Conservation (phyloP, 2,113 vertebrate species). For the Microtus pennsylvanicus region DNA sequence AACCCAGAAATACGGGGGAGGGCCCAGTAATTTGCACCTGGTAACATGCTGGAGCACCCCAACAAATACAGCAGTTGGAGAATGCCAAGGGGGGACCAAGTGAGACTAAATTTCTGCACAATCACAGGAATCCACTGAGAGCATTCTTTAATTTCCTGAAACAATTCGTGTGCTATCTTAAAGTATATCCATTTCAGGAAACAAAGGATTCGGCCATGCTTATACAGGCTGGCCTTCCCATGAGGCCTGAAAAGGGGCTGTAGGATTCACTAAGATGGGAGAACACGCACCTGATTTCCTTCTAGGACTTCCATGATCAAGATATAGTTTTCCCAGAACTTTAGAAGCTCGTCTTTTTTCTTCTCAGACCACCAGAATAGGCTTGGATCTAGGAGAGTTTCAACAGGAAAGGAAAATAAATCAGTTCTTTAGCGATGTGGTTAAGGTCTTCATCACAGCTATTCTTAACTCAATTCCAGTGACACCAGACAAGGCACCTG, state of each 20-base stretch:
- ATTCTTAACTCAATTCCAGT: background rate
- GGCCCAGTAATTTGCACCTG: background rate
- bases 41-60: background rate
- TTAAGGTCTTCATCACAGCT: background rate
- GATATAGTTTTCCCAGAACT: constrained; percentile 95
- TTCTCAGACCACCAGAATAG: constrained; percentile 93
- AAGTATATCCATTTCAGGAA: background rate
- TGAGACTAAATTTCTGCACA: constrained; percentile 7
- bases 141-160: constrained; percentile 24
- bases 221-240: background rate
- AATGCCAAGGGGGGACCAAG: background rate
- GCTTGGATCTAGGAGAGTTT: constrained; percentile 81
- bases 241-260: background rate
- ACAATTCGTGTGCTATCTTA: background rate
- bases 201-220: background rate
- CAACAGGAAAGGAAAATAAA: constrained; percentile 65
- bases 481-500: background rate
- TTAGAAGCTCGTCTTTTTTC: constrained; percentile 85
- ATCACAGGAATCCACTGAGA: background rate
- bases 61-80: background rate
- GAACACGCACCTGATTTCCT: constrained; percentile 93
- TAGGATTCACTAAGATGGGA: background rate
- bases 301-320: constrained; percentile 97
- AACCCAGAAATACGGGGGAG: background rate
- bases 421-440: background rate